Conservation (phyloP, 2,113 vertebrate genomes). For the Uria lomvia region DNA sequence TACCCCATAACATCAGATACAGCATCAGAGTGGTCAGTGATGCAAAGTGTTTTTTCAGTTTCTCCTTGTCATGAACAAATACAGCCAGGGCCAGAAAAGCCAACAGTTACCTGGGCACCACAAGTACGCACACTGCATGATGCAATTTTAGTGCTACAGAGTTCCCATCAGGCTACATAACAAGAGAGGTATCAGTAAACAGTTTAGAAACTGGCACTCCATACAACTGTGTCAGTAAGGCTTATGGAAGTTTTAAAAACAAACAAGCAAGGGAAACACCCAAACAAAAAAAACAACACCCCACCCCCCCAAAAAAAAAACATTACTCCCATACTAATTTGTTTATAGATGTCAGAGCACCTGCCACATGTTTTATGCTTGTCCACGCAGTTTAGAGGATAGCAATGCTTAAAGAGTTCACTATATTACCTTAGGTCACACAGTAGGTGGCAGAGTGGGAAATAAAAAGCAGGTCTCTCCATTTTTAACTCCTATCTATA, state of each 20-base stretch:
- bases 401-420: not conserved
- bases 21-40: fast-evolving
- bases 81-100: not conserved
- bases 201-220: not conserved
- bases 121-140: not conserved
- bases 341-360: not conserved
- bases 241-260: not conserved
- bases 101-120: not conserved
- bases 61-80: not conserved
- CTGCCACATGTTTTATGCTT: not conserved
- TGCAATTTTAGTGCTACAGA: not conserved
- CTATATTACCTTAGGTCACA: not conserved
- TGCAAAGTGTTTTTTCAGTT: not conserved
- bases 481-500: not conserved
- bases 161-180: not conserved
- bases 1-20: fast-evolving
- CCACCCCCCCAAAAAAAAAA: not conserved
- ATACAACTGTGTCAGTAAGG: not conserved
- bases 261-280: not conserved
- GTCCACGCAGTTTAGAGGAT: not conserved
- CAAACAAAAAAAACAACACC: not conserved
- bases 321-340: not conserved
- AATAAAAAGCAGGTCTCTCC: not conserved
- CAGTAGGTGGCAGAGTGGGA: constrained; percentile 8
- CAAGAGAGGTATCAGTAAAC: not conserved